Evolutionary conservation across 2,888 invertebrate species (phyloP).

Genomic region (Sesia apiformis): DNA sequence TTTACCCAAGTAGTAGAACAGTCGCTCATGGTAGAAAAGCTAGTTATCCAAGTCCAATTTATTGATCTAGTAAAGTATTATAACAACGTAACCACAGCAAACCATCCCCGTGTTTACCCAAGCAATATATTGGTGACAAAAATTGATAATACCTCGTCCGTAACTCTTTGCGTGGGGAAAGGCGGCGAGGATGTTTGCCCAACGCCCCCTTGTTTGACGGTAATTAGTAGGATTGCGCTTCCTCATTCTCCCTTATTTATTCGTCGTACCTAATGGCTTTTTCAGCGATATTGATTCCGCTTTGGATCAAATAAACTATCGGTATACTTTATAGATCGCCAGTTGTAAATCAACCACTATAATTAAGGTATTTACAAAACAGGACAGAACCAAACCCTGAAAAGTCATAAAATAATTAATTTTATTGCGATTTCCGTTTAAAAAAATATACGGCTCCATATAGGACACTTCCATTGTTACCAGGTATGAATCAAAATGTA

Average conservation of each 20-base stretch:
- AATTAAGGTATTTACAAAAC: neutral
- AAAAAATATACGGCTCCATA: too few relatives aligned
- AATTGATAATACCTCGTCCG: neutral
- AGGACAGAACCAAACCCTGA: too few relatives aligned
- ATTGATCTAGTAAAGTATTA: too few relatives aligned
- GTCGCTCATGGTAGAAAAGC: too few relatives aligned
- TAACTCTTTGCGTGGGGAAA: neutral
- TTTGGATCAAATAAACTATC: neutral
- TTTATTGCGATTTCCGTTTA: too few relatives aligned
- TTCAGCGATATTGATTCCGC: constrained; percentile 13
- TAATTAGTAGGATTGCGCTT: constrained; percentile 17
- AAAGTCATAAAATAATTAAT: too few relatives aligned
- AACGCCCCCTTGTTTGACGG: constrained; percentile 15
- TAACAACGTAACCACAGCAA: too few relatives aligned
- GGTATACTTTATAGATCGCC: neutral
- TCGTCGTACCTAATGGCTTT: constrained; percentile 11
- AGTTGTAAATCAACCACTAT: neutral
- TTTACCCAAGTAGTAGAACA: too few relatives aligned
- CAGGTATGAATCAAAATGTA: too few relatives aligned
- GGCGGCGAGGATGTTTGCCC: constrained; percentile 5
- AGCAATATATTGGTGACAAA: neutral
- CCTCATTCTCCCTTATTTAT: constrained; percentile 12
- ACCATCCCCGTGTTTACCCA: neutral
- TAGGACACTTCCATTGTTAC: too few relatives aligned
- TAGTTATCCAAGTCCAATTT: too few relatives aligned